phyloP scores from a whole-genome alignment of 1,140 invertebrate species.

The Drosophila ercepeae region DNA sequence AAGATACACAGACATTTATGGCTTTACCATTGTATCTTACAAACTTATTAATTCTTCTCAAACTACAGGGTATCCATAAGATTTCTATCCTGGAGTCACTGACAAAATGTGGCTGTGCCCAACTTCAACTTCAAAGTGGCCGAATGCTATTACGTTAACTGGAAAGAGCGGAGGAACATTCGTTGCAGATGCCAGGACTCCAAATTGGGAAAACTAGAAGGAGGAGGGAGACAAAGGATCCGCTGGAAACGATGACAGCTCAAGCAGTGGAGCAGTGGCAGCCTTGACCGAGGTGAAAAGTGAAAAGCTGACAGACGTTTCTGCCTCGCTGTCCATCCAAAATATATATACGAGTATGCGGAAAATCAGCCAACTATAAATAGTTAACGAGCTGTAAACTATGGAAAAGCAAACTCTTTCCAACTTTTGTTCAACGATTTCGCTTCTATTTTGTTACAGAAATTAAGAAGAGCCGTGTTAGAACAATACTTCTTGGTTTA shows the following conservation, averaged over 20 bases:
- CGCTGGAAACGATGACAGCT: conserved; percentile 44
- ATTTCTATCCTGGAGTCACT: neutral
- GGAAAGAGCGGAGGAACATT: conserved; percentile 31
- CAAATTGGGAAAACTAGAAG: conserved; percentile 12
- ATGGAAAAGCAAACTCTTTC: conserved; percentile 54
- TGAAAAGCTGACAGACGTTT: conserved; percentile 72
- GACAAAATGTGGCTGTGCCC: conserved; percentile 3
- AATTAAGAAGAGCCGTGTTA: neutral
- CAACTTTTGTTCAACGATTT: conserved; percentile 20
- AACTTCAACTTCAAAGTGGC: conserved; percentile 59
- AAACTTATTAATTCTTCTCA: neutral
- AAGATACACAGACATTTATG: no score
- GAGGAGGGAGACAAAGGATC: conserved; percentile 28
- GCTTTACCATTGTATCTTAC: no score
- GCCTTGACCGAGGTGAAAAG: conserved; percentile 77
- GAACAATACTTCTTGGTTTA: neutral
- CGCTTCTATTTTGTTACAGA: conserved; percentile 6
- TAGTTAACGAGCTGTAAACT: conserved; percentile 75
- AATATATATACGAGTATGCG: conserved; percentile 24
- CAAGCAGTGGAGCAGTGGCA: conserved; percentile 33
- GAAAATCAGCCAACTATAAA: conserved; percentile 67
- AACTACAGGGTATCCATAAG: neutral
- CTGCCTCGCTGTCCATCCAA: conserved; percentile 42
- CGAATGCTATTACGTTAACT: conserved; percentile 59
- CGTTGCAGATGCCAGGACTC: conserved; percentile 43